Evolutionary conservation across 2,113 vertebrate species (phyloP).

Genomic region (Nothocercus nigrocapillus): DNA sequence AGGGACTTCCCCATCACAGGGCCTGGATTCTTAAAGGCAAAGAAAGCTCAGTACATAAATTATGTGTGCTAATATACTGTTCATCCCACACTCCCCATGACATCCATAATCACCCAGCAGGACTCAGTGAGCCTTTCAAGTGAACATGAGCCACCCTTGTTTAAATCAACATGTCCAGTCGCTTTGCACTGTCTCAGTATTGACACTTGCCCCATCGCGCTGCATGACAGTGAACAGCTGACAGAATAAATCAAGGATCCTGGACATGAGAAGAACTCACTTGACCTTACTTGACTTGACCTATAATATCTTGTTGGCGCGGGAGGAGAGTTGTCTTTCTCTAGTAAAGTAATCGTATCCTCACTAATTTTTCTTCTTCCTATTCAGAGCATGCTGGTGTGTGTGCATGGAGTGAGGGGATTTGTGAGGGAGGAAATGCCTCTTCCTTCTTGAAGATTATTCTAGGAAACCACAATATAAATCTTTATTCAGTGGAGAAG

Average conservation of each 20-base stretch:
- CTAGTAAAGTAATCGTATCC: constrained; percentile 61
- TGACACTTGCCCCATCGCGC: neutral
- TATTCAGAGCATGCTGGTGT: constrained; percentile 24
- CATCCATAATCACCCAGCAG: constrained; percentile 52
- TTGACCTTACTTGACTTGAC: constrained; percentile 66
- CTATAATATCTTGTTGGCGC: constrained; percentile 40
- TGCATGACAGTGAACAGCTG: constrained; percentile 50
- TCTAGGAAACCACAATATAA: constrained; percentile 49
- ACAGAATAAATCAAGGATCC: constrained; percentile 53
- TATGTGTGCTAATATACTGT: neutral
- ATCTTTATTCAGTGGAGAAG: constrained; percentile 4
- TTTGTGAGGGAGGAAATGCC: constrained; percentile 58
- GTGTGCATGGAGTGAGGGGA: constrained; percentile 16
- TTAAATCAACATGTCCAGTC: neutral
- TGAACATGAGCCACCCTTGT: neutral
- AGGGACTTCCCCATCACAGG: neutral
- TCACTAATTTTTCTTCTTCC: constrained; percentile 57
- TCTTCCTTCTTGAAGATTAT: constrained; percentile 57
- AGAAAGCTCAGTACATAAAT: neutral
- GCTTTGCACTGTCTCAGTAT: neutral
- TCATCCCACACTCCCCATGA: constrained; percentile 6
- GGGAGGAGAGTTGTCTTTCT: constrained; percentile 19
- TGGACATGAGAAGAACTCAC: constrained; percentile 53
- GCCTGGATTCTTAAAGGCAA: neutral
- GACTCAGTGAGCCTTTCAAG: neutral